Conservation (phyloP, 2,113 vertebrate genomes). For the Ia io region DNA sequence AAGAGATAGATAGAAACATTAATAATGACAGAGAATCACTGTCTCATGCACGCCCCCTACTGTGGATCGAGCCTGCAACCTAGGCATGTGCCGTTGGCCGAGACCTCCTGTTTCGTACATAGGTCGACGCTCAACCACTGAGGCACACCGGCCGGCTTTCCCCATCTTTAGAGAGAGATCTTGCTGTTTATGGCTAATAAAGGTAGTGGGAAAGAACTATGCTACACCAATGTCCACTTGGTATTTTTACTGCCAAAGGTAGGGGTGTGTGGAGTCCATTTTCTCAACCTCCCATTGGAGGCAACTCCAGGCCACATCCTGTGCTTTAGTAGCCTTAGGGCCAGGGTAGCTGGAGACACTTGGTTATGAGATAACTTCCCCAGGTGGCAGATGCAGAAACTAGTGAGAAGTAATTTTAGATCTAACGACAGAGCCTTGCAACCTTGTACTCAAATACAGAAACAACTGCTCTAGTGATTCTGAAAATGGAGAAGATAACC, state of each 20-base stretch:
- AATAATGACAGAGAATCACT: too few species aligned
- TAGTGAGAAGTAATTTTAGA: background rate
- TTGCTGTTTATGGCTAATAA: background rate
- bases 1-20: too few species aligned
- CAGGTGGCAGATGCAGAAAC: background rate
- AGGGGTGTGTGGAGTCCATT: rapidly evolving
- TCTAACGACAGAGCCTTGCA: background rate
- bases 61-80: too few species aligned
- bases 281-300: background rate
- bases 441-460: background rate
- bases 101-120: too few species aligned
- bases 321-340: background rate
- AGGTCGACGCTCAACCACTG: too few species aligned
- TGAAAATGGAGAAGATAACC: background rate
- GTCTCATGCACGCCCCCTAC: too few species aligned
- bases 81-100: too few species aligned
- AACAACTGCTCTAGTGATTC: background rate
- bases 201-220: background rate
- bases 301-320: background rate
- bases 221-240: background rate
- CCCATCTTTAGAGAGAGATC: background rate
- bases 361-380: background rate
- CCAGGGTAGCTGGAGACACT: background rate
- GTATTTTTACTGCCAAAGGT: background rate
- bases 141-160: background rate